Conservation (phyloP, 2,888 invertebrate genomes). For the Ceramica pisi region DNA sequence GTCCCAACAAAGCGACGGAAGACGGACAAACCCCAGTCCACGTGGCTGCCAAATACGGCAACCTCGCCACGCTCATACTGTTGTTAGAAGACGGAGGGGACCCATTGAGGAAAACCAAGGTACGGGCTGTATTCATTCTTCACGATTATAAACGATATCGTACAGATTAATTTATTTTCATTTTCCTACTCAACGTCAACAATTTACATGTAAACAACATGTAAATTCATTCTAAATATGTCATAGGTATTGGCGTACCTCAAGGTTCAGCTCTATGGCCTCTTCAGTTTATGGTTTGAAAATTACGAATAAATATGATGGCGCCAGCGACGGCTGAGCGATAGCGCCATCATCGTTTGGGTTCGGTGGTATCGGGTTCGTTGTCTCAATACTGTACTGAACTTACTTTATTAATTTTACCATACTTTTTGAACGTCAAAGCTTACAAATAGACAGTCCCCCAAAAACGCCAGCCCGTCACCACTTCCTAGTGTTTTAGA, state of each 20-base stretch:
- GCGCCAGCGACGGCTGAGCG: too few species aligned
- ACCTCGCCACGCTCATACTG: constrained; percentile 95
- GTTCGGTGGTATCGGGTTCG: too few species aligned
- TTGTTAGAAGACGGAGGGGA: constrained; percentile 98
- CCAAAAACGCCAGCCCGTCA: too few species aligned
- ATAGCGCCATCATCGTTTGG: too few species aligned
- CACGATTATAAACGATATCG: neutral
- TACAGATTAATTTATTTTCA: neutral
- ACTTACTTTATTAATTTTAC: too few species aligned
- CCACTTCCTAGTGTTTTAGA: too few species aligned
- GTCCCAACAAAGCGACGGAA: constrained; percentile 98
- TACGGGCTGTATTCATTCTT: constrained; percentile 75
- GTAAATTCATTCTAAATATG: neutral
- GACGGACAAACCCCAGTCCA: constrained; percentile 99
- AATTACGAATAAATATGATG: neutral
- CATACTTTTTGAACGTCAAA: too few species aligned
- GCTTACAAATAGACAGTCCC: too few species aligned
- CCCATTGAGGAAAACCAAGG: constrained; percentile 97
- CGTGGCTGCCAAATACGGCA: constrained; percentile 98
- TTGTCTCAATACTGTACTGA: too few species aligned
- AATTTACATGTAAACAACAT: neutral
- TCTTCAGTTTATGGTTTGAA: neutral
- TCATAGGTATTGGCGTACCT: neutral
- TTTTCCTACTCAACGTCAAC: neutral
- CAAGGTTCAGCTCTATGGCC: neutral